Evolutionary conservation across 2,888 invertebrate genomes (phyloP), one percentile per base, ranked within the genome.

Genomic region (Nomada ferruginata): DNA sequence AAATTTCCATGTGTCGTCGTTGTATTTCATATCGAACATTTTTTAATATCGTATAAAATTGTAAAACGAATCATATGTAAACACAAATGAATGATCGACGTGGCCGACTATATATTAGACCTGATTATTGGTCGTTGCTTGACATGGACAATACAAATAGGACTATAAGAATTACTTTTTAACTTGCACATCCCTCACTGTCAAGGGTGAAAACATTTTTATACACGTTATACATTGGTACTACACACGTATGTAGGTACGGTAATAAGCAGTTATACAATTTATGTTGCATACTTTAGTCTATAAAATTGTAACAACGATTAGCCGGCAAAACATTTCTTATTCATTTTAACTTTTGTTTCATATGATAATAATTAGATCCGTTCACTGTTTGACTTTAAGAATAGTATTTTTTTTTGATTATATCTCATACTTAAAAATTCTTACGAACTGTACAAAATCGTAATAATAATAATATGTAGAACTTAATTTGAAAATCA

Each of bases 1-100:
- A 90, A 94, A 94, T 94, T 94, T 94, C 87, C 89, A 91, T 36
- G 66, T 72, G 9, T 82, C 73, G 26, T 85, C 65, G 11, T 72
- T 64, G 15, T 29, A 9, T 13, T 60, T 79, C 83, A 82, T 83
- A 50, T 68, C 73, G 11, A 76, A 80, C 20, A 55, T 72, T 68
- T 78, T 44, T 18, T 29, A 20, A 18, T 13, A 57, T 5, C 4
- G 4, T n/a, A 23, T 3, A n/a, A 63, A 66, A 71, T 29, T n/a
- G 26, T 53, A 50, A 73, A 63, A 60, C 29, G 18, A 64, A 50
- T 76, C 72, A 44, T 63, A 53, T 47, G 52, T 52, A n/a, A 20
- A 20, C 47, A 47, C 26, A 20, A 60, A 60, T 29, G 26, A 60
- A 72, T 20, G 52, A 63, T 75, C 29, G 44, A 71, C 82, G 79